Percentiles rank a stretch among this genome's conserved stretches.
These are phyloP conservation scores for Panthera leo DNA, from an alignment of 2,113 vertebrate species.

Conservation along the genomic window DNA sequence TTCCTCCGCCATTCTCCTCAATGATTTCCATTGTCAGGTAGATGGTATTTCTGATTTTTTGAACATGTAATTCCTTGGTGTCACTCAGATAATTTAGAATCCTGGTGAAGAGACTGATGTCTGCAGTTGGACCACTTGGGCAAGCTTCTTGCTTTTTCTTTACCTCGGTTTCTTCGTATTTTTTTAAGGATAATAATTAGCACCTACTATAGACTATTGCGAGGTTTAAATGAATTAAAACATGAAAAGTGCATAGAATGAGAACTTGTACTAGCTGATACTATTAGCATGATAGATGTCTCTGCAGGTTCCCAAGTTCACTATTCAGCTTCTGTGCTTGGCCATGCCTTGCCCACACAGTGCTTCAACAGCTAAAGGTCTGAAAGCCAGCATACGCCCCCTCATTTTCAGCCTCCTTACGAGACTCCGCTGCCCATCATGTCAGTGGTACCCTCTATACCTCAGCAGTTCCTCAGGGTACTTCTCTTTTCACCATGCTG, in stretches of 20 bases:
- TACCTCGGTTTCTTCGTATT: background rate
- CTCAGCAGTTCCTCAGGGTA: no score
- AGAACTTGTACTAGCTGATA: background rate
- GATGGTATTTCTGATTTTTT: background rate
- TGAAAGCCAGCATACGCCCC: background rate
- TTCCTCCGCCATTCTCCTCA: background rate
- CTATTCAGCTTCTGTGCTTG: background rate
- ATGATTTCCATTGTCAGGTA: background rate
- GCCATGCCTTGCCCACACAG: background rate
- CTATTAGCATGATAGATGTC: background rate
- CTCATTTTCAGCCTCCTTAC: background rate
- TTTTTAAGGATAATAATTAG: background rate
- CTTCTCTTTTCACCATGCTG: background rate
- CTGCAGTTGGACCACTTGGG: background rate
- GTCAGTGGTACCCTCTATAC: accelerated
- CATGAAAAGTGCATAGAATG: background rate
- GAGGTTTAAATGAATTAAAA: background rate
- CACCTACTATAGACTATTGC: background rate
- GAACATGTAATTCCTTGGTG: background rate
- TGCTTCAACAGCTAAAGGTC: background rate
- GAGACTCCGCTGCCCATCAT: accelerated
- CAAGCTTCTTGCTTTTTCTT: background rate
- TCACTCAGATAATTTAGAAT: background rate
- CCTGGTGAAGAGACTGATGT: background rate
- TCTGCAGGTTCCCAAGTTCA: background rate